Evolutionary conservation across 2,797 vertebrate species (phyloP).

Genomic region (Aldrovandia affinis): DNA sequence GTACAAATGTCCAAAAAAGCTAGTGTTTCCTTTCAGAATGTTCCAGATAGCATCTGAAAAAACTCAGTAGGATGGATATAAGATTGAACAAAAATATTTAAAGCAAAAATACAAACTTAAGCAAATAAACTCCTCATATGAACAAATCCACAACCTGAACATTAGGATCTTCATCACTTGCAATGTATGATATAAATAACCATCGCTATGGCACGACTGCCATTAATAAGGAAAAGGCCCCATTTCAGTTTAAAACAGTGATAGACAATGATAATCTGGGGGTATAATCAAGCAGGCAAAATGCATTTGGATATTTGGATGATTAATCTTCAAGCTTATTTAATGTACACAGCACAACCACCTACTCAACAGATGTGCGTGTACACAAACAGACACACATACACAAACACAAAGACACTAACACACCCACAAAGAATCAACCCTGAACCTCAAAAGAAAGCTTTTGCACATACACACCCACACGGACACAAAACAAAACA

Average conservation of each 20-base stretch:
- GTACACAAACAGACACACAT: background rate
- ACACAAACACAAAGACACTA: background rate
- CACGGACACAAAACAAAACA: too few relatives aligned
- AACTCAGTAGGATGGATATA: background rate
- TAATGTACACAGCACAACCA: background rate
- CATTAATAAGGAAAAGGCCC: conserved; percentile 25
- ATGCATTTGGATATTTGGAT: conserved; percentile 28
- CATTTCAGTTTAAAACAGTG: conserved; percentile 14
- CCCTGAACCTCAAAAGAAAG: too few relatives aligned
- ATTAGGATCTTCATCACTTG: conserved; percentile 33
- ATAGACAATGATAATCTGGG: too few relatives aligned
- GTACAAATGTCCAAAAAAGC: background rate
- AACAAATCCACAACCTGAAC: background rate
- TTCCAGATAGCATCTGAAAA: background rate
- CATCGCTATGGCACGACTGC: conserved; percentile 30
- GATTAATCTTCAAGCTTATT: background rate
- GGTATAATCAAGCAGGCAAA: background rate
- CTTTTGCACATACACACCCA: background rate
- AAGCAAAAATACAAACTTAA: background rate
- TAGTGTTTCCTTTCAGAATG: background rate
- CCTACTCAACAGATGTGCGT: background rate
- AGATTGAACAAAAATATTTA: background rate
- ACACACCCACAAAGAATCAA: too few relatives aligned
- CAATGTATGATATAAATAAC: conserved; percentile 39
- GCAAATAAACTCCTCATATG: too few relatives aligned